A percentile compares a stretch with the other conserved stretches of the same genome.
Conservation (phyloP, 2,797 vertebrate species). For the Labeo calbasu region DNA sequence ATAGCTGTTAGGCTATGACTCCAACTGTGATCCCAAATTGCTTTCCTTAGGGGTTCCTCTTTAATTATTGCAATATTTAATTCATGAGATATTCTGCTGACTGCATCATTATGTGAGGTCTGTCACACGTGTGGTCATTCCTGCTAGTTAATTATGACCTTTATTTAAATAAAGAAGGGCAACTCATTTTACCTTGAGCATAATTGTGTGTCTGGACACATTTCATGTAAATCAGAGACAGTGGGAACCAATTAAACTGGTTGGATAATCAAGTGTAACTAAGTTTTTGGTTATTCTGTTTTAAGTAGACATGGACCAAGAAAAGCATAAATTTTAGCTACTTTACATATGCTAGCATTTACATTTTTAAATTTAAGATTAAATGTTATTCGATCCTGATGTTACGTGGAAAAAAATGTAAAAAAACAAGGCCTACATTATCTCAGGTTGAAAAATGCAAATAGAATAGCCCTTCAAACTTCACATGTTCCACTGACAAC, state of each 20-base stretch:
- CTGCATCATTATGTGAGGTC: slow-evolving; percentile 15
- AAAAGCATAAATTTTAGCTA: neutral
- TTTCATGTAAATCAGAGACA: neutral
- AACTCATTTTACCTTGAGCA: neutral
- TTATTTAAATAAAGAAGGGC: slow-evolving; percentile 6
- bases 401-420: neutral
- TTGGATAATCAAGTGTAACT: neutral
- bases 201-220: neutral
- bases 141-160: neutral
- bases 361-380: neutral
- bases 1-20: neutral
- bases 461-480: neutral
- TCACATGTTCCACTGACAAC: neutral
- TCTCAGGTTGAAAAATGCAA: neutral
- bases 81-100: slow-evolving; percentile 47
- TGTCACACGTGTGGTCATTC: slow-evolving; percentile 22
- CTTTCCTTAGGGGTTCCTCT: neutral
- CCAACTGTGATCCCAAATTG: slow-evolving; percentile 19
- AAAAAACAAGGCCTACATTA: neutral
- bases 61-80: slow-evolving; percentile 40
- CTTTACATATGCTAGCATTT: neutral
- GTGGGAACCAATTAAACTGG: neutral
- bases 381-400: neutral
- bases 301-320: neutral
- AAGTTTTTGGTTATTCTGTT: neutral